Evolutionary conservation across 2,888 invertebrate genomes (phyloP), one percentile per base, ranked within the genome.

Genomic region (Volucella inflata): DNA sequence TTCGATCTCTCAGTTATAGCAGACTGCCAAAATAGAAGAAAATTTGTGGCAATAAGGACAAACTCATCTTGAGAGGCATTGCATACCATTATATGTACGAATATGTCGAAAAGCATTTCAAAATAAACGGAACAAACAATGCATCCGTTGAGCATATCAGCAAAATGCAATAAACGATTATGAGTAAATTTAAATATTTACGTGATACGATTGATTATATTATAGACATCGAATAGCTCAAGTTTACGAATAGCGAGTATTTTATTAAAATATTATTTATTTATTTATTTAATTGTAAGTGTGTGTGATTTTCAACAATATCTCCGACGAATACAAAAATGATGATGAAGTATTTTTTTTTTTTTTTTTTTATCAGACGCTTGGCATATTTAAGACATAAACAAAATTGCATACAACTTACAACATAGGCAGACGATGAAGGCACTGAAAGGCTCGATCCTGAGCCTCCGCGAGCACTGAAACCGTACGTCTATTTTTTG

Each of bases 381-480:
- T 80, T 62, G 80, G 40, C 59, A 48, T 53, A n/a, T 59, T 74
- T 62, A n/a, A 68, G 71, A 30, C 30, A 30, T 30, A 30, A 30
- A 30, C 30, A 77, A 72, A 81, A 89, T 90, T 90, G 90, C 90
- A 90, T 90, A 91, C 93, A 92, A 94, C 94, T 94, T 94, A 94
- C 94, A 92, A 93, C 94, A 93, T 93, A 93, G 91, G 93, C 94
- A 90, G 94, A 95, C 92, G 95, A 93, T 91, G 95, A 95, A 93
- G 96, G 96, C 94, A 96, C 96, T 93, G 96, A 96, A 93, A 96
- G 94, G 94, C 95, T 96, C 93, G 96, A 96, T 94, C 96, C 96
- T 93, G 94, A 94, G 91, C 94, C 94, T 93, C 94, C 94, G 90
- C 94, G 93, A 92, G 94, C 94, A 92, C 94, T 93, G 94, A 93